phyloP scores from a whole-genome alignment of 2,113 vertebrate species.

The Eidolon helvum region DNA sequence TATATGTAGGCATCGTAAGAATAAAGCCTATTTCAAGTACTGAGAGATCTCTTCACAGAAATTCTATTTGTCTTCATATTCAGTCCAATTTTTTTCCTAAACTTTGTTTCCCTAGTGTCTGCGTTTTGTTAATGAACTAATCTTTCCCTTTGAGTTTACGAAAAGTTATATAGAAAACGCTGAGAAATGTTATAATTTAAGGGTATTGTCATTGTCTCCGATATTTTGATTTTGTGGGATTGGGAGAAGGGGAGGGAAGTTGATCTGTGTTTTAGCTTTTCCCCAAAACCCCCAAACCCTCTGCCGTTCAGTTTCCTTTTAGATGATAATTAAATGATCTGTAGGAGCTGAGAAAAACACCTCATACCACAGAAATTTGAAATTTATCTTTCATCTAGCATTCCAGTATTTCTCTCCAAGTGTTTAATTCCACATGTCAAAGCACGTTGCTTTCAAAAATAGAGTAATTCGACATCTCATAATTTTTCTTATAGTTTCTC shows the following conservation, averaged over 20 bases:
- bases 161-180: slow-evolving; percentile 14
- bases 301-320: not conserved
- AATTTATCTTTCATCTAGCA: slow-evolving; percentile 39
- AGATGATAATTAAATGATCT: slow-evolving; percentile 48
- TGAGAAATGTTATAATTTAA: not conserved
- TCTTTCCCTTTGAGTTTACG: slow-evolving; percentile 13
- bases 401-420: slow-evolving; percentile 28
- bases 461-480: slow-evolving; percentile 27
- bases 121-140: slow-evolving; percentile 48
- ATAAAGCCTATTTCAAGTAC: slow-evolving; percentile 43
- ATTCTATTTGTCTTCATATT: slow-evolving; percentile 32
- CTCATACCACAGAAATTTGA: slow-evolving; percentile 15
- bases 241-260: not conserved
- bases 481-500: slow-evolving; percentile 34
- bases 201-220: not conserved
- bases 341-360: not conserved
- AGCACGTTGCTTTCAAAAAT: slow-evolving; percentile 30
- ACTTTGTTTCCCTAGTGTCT: slow-evolving; percentile 39
- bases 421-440: slow-evolving; percentile 27
- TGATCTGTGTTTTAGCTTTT: slow-evolving; percentile 22
- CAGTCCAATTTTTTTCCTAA: not conserved
- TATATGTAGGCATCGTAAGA: slow-evolving; percentile 50
- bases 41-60: slow-evolving; percentile 35
- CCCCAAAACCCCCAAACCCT: not conserved
- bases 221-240: slow-evolving; percentile 32